These are phyloP conservation scores for Hydropsyche tenuis DNA, from an alignment of 1,140 invertebrate species.

Conservation along the genomic window DNA sequence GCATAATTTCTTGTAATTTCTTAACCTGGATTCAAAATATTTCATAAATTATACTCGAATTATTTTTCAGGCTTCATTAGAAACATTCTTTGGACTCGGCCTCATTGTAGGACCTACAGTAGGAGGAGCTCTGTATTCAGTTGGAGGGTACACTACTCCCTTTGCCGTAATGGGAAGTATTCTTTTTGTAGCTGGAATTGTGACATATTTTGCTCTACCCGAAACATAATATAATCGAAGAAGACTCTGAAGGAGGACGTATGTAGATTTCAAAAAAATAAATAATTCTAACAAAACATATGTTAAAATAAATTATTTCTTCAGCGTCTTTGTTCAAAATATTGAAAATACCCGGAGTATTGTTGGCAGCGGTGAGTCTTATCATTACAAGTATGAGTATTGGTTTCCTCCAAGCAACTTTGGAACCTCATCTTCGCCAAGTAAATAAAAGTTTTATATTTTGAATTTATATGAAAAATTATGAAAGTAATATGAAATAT, in stretches of 20 bases:
- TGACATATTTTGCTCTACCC: conserved; percentile 79
- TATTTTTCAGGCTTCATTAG: conserved; percentile 73
- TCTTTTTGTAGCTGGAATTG: conserved; percentile 76
- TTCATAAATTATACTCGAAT: not conserved
- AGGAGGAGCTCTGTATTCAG: conserved; percentile 79
- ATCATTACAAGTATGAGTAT: conserved; percentile 80
- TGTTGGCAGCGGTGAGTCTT: conserved; percentile 73
- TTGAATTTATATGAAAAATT: not conserved
- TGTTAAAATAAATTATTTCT: conserved; percentile 47
- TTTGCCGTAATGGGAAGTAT: conserved; percentile 83
- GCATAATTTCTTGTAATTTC: not conserved
- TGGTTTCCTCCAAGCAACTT: conserved; percentile 80
- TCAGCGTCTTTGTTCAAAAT: conserved; percentile 69
- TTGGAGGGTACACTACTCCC: conserved; percentile 85
- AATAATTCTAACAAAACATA: not conserved
- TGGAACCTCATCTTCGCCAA: conserved; percentile 81
- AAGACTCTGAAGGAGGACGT: conserved; percentile 67
- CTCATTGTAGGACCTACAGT: conserved; percentile 86
- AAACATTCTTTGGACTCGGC: conserved; percentile 90
- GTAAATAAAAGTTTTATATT: too few species aligned
- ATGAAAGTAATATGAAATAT: not conserved
- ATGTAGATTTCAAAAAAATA: conserved; percentile 51
- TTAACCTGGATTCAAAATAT: not conserved
- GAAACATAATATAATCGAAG: conserved; percentile 64
- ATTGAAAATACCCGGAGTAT: conserved; percentile 72